Percentiles rank a stretch among this genome's conserved stretches.
These are phyloP conservation scores for Bos javanicus DNA, from an alignment of 2,113 vertebrate genomes.

Conservation along the genomic window DNA sequence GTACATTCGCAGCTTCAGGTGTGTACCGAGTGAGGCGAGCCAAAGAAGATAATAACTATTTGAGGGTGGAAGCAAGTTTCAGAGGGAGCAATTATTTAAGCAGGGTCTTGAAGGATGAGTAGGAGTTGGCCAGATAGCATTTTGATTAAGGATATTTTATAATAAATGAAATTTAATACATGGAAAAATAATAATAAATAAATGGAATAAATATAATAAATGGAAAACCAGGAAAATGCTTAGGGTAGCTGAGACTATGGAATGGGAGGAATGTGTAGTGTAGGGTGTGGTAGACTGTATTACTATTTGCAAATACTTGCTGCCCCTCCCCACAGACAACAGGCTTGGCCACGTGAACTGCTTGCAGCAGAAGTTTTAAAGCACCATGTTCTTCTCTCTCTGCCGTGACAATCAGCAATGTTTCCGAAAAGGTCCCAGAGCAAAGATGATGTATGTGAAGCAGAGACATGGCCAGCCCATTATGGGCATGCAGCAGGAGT, in stretches of 20 bases:
- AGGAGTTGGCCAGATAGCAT: constrained; percentile 31
- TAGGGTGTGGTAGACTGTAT: constrained; percentile 38
- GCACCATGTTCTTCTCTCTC: not conserved
- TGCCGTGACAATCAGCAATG: not conserved
- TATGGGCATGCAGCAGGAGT: not conserved
- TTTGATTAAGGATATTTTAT: not conserved
- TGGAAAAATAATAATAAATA: not conserved
- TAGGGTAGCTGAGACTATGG: not conserved
- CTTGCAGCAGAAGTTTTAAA: constrained; percentile 2
- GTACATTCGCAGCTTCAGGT: not conserved
- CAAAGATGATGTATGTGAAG: not conserved
- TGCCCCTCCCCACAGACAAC: constrained; percentile 41
- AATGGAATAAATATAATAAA: not conserved
- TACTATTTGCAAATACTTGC: constrained; percentile 30
- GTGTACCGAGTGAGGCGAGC: not conserved
- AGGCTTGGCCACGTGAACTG: constrained; percentile 15
- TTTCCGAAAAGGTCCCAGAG: constrained; percentile 2
- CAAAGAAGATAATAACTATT: constrained; percentile 21
- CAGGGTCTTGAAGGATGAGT: constrained; percentile 5
- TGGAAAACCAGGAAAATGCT: constrained; percentile 24
- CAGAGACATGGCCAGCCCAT: not conserved
- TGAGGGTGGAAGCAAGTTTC: not conserved
- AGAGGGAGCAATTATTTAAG: not conserved
- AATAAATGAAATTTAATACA: constrained; percentile 9
- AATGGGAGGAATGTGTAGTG: constrained; percentile 42